These are phyloP conservation scores for Schizopygopsis malacanthus DNA, from an alignment of 2,797 vertebrate genomes.

Conservation along the genomic window DNA sequence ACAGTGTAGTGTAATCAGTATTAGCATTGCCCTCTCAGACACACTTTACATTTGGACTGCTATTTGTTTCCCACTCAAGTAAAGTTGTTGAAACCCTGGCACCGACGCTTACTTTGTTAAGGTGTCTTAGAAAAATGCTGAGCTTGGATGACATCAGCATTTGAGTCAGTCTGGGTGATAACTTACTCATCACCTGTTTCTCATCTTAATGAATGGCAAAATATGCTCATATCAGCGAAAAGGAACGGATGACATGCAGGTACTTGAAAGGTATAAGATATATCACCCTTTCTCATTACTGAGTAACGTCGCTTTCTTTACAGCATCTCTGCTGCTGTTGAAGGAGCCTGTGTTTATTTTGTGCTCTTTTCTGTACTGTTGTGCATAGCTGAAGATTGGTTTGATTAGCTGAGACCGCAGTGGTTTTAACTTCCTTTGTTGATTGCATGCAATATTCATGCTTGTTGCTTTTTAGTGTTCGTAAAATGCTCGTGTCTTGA, in stretches of 20 bases:
- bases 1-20: background rate
- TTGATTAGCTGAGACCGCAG: background rate
- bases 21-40: background rate
- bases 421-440: background rate
- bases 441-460: background rate
- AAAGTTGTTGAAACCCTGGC: background rate
- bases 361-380: background rate
- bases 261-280: slow-evolving; percentile 20
- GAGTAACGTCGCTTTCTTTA: background rate
- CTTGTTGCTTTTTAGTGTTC: background rate
- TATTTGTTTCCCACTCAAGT: background rate
- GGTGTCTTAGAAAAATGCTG: slow-evolving; percentile 46
- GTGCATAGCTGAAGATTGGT: background rate
- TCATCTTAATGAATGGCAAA: slow-evolving; percentile 29
- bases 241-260: slow-evolving; percentile 33
- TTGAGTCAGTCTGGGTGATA: slow-evolving; percentile 44
- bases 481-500: background rate
- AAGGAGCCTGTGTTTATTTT: slow-evolving; percentile 5
- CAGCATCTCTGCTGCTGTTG: background rate
- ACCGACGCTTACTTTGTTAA: background rate
- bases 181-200: slow-evolving; percentile 21
- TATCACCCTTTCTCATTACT: slow-evolving; percentile 16
- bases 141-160: slow-evolving; percentile 44
- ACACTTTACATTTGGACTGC: background rate
- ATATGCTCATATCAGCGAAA: slow-evolving; percentile 36